These are phyloP conservation scores for Salvelinus namaycush DNA, from an alignment of 2,113 vertebrate species.

Conservation along the genomic window DNA sequence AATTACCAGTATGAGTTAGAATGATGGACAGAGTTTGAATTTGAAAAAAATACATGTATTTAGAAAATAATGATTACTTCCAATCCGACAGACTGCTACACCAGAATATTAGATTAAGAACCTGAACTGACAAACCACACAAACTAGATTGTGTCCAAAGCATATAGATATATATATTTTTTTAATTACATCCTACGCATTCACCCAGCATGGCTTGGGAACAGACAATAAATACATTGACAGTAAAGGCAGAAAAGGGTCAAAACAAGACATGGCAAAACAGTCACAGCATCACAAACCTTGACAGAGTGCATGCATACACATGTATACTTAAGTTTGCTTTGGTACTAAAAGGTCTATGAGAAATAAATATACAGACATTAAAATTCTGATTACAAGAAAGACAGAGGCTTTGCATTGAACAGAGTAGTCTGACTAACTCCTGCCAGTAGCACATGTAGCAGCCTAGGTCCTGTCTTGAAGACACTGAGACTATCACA, in stretches of 20 bases:
- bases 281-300: constrained; percentile 16
- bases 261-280: constrained; percentile 27
- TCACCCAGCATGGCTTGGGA: constrained; percentile 45
- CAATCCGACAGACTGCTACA: too few species aligned
- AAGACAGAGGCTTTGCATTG: not conserved
- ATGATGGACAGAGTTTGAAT: too few species aligned
- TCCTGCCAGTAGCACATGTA: constrained; percentile 44
- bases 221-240: constrained; percentile 53
- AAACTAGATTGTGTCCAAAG: constrained; percentile 35
- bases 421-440: constrained; percentile 13
- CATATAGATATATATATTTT: constrained; percentile 60
- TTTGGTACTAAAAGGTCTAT: constrained; percentile 16
- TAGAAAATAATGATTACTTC: too few species aligned
- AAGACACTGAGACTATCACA: constrained; percentile 22
- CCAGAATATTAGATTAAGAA: too few species aligned
- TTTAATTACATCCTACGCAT: constrained; percentile 64
- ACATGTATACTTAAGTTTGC: constrained; percentile 9
- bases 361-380: constrained; percentile 12
- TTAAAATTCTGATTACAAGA: not conserved
- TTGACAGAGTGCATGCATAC: constrained; percentile 33
- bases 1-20: too few species aligned
- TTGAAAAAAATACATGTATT: too few species aligned
- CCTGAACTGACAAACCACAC: not conserved
- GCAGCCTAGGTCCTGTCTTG: constrained; percentile 12
- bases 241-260: constrained; percentile 13